A percentile compares a stretch with the other conserved stretches of the same genome.
Evolutionary conservation across 2,113 vertebrate genomes (phyloP).

Genomic region (Zosterops borbonicus): DNA sequence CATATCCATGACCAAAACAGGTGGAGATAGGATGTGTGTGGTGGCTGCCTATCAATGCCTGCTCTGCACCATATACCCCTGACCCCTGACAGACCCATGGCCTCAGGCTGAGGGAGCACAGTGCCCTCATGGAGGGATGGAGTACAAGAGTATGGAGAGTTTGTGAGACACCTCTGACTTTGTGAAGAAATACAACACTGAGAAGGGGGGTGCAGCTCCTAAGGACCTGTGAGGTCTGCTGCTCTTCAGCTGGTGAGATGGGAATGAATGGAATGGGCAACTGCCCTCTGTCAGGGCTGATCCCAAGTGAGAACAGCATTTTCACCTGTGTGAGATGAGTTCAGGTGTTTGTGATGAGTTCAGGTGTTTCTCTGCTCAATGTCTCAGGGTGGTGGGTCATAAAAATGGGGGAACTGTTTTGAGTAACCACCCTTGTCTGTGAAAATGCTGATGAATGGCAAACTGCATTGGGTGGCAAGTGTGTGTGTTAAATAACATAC

Average conservation of each 20-base stretch:
- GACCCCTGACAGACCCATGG: neutral
- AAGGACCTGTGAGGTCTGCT: neutral
- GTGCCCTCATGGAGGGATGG: rapidly evolving
- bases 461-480: neutral
- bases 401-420: neutral
- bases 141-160: neutral
- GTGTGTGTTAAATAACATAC: neutral
- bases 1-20: neutral
- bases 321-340: neutral
- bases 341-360: neutral
- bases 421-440: neutral
- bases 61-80: neutral
- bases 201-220: neutral
- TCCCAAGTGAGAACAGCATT: neutral
- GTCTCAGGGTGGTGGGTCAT: neutral
- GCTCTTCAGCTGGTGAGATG: neutral
- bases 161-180: neutral
- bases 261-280: neutral
- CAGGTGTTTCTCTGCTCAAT: neutral
- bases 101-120: neutral
- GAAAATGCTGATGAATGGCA: neutral
- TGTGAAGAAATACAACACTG: neutral
- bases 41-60: neutral
- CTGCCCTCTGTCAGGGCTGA: neutral
- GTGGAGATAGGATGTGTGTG: neutral